Evolutionary conservation across 2,797 vertebrate genomes (phyloP).

Genomic region (Acipenser oxyrinchus): DNA sequence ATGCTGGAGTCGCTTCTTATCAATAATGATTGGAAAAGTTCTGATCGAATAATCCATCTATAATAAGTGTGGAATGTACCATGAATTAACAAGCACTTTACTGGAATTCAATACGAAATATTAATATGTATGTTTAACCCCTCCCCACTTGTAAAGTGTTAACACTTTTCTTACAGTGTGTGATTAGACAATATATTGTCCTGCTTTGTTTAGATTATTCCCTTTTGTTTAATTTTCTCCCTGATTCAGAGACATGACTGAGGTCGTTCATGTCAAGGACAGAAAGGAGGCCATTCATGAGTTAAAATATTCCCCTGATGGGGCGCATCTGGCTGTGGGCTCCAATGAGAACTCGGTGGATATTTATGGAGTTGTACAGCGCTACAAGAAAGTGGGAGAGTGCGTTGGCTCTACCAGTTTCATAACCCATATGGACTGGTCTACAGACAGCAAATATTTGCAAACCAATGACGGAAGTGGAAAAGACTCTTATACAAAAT

Average conservation of each 20-base stretch:
- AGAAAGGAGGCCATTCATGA: slow-evolving; percentile 97
- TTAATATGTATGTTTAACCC: too few relatives aligned
- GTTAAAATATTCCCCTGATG: slow-evolving; percentile 94
- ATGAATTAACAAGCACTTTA: too few relatives aligned
- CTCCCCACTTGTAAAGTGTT: too few relatives aligned
- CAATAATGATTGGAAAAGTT: too few relatives aligned
- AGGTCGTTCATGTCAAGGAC: slow-evolving; percentile 98
- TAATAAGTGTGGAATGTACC: too few relatives aligned
- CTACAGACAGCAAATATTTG: slow-evolving; percentile 85
- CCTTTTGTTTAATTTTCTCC: background rate
- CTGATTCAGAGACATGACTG: slow-evolving; percentile 88
- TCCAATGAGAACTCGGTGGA: slow-evolving; percentile 94
- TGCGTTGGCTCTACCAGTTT: slow-evolving; percentile 84
- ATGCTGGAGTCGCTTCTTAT: too few relatives aligned
- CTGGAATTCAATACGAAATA: too few relatives aligned
- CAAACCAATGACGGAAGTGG: slow-evolving; percentile 94
- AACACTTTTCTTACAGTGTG: too few relatives aligned
- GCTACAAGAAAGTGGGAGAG: slow-evolving; percentile 96
- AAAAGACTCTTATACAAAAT: slow-evolving; percentile 88
- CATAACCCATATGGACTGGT: slow-evolving; percentile 98
- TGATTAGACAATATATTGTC: too few relatives aligned
- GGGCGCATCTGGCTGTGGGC: slow-evolving; percentile 85
- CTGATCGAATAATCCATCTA: too few relatives aligned
- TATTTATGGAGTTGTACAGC: slow-evolving; percentile 87
- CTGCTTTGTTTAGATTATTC: too few relatives aligned